These are phyloP conservation scores for Typhlichthys subterraneus DNA, from an alignment of 2,797 vertebrate genomes.

Conservation along the genomic window DNA sequence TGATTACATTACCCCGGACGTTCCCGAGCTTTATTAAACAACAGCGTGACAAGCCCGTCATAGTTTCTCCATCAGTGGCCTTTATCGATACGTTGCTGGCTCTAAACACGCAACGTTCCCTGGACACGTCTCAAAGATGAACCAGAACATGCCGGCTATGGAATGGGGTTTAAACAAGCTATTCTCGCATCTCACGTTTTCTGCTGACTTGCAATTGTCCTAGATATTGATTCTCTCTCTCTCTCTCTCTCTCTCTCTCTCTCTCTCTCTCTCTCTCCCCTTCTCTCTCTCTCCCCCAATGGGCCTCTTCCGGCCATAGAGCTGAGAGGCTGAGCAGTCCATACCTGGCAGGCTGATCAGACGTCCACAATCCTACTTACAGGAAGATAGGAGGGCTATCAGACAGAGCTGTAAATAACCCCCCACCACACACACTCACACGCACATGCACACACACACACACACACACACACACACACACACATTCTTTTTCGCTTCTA, in stretches of 20 bases:
- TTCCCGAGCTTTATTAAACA: constrained; percentile 39
- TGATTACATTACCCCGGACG: constrained; percentile 27
- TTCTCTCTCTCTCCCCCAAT: constrained; percentile 34
- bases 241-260: neutral
- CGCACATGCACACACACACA: too few relatives aligned
- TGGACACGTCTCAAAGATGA: constrained; percentile 16
- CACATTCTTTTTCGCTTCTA: too few relatives aligned
- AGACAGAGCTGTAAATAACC: constrained; percentile 25
- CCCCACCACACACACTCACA: too few relatives aligned
- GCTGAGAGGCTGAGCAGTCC: constrained; percentile 27
- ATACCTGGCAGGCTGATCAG: constrained; percentile 40
- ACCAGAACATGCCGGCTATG: constrained; percentile 28
- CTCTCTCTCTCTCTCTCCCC: constrained; percentile 28
- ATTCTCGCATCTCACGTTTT: constrained; percentile 49
- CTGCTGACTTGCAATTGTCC: constrained; percentile 66
- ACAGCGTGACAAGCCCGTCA: constrained; percentile 5
- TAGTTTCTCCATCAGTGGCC: constrained; percentile 10
- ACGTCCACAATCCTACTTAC: constrained; percentile 45
- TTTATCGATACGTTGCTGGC: constrained; percentile 14
- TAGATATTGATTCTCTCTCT: constrained; percentile 51
- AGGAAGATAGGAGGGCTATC: constrained; percentile 34
- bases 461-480: too few relatives aligned
- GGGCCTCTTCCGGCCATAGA: constrained; percentile 41
- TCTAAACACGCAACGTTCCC: constrained; percentile 16
- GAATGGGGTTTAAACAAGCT: constrained; percentile 59